Evolutionary conservation across 2,797 vertebrate species (phyloP), one percentile per base, ranked within the genome.

Genomic region (Argyrosomus regius): DNA sequence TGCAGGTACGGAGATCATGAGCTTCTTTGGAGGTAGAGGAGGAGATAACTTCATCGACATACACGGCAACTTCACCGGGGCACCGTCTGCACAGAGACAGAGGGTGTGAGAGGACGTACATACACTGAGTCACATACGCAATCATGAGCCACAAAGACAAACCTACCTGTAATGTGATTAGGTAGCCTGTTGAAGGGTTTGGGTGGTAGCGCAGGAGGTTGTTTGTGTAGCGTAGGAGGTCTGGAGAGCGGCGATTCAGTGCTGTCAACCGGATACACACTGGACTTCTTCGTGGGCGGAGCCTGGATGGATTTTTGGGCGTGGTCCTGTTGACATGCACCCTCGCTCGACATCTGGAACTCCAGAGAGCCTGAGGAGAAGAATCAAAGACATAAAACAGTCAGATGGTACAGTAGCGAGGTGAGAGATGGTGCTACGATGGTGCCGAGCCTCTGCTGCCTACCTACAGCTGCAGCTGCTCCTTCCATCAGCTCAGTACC

Each of bases 11-110:
- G 97, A 97, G 89, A 99, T 98, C 97, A 99, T 94, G 94, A 99
- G 97, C 97, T 99, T 99, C 96, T 99, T 99, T 94, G 98, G 98
- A 96, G 98, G 98, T 96, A 99, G 97, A 91, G 97, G 97, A 93
- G 98, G 98, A 72, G 98, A 99, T 75, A 98, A 92, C 94, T 97
- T 98, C 87, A 95, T 93, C 1, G 91, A 95, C 96, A 98, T 96
- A 91, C 97, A 97, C 88, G 97, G 97, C 95, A 98, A 90, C 96
- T 97, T 98, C 94, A 98, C 94, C 54, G 97, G 96, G 91, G 93
- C 95, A 1, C 97, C 96, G 87, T 98, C 97, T 99, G 93, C 3
- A 52, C 2, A 0, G 28, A 70, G 24, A 41, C 28, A 5, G 20
- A 39, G 45, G 61, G 20, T 0, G 14, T 4, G 35, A n/a, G 1